A percentile compares a stretch with the other conserved stretches of the same genome.
These are phyloP conservation scores for Scopus umbretta DNA, from an alignment of 2,113 vertebrate genomes.

Conservation along the genomic window DNA sequence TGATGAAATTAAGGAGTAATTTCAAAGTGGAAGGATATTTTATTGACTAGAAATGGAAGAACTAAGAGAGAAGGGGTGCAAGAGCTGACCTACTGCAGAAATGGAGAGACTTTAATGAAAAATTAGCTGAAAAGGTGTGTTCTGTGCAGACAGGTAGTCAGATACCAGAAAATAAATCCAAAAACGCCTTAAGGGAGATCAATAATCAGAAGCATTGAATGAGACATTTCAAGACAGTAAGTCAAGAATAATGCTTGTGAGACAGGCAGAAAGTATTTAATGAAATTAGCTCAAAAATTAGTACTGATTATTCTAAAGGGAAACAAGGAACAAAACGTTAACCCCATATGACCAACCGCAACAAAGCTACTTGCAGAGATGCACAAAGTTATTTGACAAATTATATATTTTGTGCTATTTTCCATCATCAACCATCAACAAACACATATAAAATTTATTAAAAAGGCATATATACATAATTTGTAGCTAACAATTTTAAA, in stretches of 20 bases:
- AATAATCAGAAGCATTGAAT: neutral
- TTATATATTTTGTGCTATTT: neutral
- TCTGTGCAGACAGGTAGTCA: neutral
- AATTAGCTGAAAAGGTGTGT: neutral
- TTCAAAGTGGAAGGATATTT: neutral
- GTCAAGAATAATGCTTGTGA: neutral
- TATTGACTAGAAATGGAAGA: neutral
- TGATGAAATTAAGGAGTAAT: neutral
- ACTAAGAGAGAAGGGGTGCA: neutral
- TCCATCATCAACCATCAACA: neutral
- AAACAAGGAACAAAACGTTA: neutral
- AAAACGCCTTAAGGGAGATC: neutral
- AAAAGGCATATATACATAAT: neutral
- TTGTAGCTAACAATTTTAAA: neutral
- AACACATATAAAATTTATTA: neutral
- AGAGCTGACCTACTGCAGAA: neutral
- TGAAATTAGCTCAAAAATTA: neutral
- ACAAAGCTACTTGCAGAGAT: neutral
- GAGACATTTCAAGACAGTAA: accelerated
- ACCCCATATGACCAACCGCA: neutral
- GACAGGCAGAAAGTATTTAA: neutral
- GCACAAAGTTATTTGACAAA: neutral
- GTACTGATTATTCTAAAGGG: neutral
- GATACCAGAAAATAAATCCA: accelerated
- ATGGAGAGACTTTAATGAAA: neutral